phyloP scores from a whole-genome alignment of 1,140 invertebrate species.

The Panagrolaimus sp. region DNA sequence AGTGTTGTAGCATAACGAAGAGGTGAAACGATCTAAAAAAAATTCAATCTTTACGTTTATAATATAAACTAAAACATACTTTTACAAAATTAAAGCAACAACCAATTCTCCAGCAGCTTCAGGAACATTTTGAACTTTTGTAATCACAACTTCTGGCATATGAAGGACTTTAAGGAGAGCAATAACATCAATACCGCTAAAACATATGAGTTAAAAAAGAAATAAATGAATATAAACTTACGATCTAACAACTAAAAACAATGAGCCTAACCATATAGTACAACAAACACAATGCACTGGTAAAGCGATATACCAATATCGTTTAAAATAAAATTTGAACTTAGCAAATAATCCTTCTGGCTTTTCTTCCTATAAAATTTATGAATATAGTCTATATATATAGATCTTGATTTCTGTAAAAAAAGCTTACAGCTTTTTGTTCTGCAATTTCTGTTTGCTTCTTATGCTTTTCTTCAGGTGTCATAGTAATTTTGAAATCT shows the following conservation, averaged over 20 bases:
- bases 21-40: slow-evolving; percentile 45
- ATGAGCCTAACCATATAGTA: slow-evolving; percentile 37
- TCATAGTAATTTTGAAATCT: slow-evolving; percentile 37
- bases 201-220: slow-evolving; percentile 5
- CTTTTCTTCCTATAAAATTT: slow-evolving; percentile 28
- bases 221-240: neutral
- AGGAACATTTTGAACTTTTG: slow-evolving; percentile 48
- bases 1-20: slow-evolving; percentile 47
- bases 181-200: slow-evolving; percentile 49
- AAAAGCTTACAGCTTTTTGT: slow-evolving; percentile 1
- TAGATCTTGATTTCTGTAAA: neutral
- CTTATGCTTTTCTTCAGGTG: slow-evolving; percentile 36
- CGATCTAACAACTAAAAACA: slow-evolving; percentile 46
- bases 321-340: slow-evolving; percentile 54
- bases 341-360: slow-evolving; percentile 42
- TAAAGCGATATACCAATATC: slow-evolving; percentile 55
- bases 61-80: slow-evolving; percentile 24
- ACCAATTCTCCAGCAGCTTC: slow-evolving; percentile 40
- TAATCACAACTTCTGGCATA: slow-evolving; percentile 39
- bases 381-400: too few relatives aligned
- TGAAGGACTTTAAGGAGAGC: slow-evolving; percentile 38
- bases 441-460: slow-evolving; percentile 28
- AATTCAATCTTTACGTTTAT: neutral
- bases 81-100: slow-evolving; percentile 50
- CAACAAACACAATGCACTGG: slow-evolving; percentile 43